Evolutionary conservation across 2,888 invertebrate species (phyloP), one percentile per base, ranked within the genome.

Genomic region (Orchesellides sinensis): DNA sequence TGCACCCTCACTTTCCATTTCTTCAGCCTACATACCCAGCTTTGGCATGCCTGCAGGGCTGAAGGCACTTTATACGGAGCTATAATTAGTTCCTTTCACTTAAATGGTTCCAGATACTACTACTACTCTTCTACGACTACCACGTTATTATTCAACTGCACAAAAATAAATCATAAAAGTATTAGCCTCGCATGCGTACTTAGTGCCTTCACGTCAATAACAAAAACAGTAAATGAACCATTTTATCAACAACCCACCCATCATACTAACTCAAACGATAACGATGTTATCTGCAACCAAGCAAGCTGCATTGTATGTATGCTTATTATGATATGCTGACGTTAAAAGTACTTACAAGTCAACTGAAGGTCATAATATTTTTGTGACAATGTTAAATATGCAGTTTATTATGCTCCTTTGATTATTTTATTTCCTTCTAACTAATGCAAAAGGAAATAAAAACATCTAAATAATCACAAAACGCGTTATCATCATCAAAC

Each of bases 81-180:
- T 69, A 78, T 78, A 78, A 78, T 78, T 78, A 78, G 69, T 78
- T 78, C 78, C 78, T 69, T 78, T 78, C 78, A 78, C 78, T 78
- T 61, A 78, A 65, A 78, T 66, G 52, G 75, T 54, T 75, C 75
- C 73, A 73, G 73, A 73, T 73, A 61, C 47, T 47, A 17, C 61
- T 40, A 40, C 40, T 40, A n/a, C 10, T 40, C 32, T n/a, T n/a
- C n/a, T n/a, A n/a, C n/a, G n/a, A n/a, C 35, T 35, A 73, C 35
- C 32, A 73, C 23, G 8, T n/a, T n/a, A n/a, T n/a, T n/a, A 70
- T 70, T 70, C n/a, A 72, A 27, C 47, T 47, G 52, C 49, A 35
- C 40, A 63, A 59, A 61, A 73, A 73, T 73, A 73, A 63, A 61
- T 61, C 73, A 73, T 59, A n/a, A 35, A 45, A 59, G 45, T 56